These are phyloP conservation scores for Aphelocoma coerulescens DNA, from an alignment of 2,113 vertebrate genomes.

Conservation along the genomic window DNA sequence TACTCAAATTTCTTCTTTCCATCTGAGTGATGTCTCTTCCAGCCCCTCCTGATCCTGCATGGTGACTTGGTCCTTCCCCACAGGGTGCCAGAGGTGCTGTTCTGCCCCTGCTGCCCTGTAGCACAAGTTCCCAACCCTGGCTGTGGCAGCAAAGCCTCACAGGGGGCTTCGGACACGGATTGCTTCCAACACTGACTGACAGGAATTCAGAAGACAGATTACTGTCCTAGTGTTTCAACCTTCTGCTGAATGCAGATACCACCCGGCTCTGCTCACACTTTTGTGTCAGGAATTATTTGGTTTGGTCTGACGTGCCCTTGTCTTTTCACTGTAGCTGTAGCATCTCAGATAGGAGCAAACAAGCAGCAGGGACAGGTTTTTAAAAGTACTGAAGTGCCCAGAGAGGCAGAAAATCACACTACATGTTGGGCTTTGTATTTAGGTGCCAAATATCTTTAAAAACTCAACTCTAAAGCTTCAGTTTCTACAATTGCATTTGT, in stretches of 20 bases:
- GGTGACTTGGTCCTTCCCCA: not conserved
- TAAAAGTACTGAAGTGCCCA: not conserved
- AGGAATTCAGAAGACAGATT: not conserved
- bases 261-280: not conserved
- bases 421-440: not conserved
- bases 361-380: not conserved
- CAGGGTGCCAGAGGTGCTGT: not conserved
- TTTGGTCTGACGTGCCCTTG: not conserved
- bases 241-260: not conserved
- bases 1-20: not conserved
- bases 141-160: not conserved
- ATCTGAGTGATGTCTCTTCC: not conserved
- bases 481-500: not conserved
- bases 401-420: not conserved
- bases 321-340: not conserved
- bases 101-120: not conserved
- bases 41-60: not conserved
- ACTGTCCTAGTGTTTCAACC: not conserved
- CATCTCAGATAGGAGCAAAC: not conserved
- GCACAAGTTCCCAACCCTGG: not conserved
- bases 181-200: not conserved
- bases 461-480: not conserved
- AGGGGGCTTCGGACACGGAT: accelerated
- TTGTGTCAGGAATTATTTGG: not conserved
- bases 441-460: not conserved